Conservation (phyloP, 2,113 vertebrate genomes). For the Callorhinus ursinus region DNA sequence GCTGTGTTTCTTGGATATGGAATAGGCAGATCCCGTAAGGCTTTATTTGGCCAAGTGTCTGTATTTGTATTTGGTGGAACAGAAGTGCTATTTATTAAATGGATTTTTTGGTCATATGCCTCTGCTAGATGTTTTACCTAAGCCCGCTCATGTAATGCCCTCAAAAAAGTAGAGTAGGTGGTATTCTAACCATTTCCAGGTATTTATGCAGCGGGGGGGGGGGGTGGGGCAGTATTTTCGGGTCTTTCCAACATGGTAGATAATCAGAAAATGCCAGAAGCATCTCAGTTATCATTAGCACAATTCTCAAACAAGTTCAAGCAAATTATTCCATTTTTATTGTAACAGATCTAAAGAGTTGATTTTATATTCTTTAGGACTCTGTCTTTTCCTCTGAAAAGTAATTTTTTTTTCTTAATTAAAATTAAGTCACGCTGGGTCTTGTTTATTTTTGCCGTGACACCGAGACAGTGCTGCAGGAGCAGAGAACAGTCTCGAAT, state of each 20-base stretch:
- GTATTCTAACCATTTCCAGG: neutral
- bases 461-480: neutral
- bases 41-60: neutral
- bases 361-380: neutral
- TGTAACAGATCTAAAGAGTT: neutral
- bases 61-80: neutral
- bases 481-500: neutral
- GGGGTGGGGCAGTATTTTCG: neutral
- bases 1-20: neutral
- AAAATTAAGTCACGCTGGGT: neutral
- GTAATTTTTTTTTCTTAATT: neutral
- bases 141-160: neutral
- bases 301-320: neutral
- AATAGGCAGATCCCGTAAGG: neutral
- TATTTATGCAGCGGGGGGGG: neutral
- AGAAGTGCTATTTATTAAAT: neutral
- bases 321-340: neutral
- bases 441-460: conserved; percentile 12
- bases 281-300: neutral
- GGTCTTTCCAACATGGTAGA: neutral
- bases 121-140: neutral
- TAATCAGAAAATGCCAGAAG: neutral
- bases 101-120: neutral
- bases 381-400: neutral
- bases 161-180: neutral